phyloP scores from a whole-genome alignment of 2,888 invertebrate genomes.

The Tuberolachnus salignus region DNA sequence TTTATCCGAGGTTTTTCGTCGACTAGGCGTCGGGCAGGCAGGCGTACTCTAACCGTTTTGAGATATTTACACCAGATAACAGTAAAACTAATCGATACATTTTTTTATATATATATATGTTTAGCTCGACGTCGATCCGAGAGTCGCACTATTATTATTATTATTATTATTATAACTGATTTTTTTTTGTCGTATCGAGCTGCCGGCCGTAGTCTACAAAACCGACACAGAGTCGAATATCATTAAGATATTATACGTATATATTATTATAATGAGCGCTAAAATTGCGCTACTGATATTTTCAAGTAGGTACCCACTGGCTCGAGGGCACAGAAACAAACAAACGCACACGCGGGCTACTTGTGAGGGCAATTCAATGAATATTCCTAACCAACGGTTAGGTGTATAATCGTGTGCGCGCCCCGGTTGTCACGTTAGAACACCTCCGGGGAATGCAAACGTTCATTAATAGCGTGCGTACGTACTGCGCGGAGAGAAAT shows the following conservation, averaged over 20 bases:
- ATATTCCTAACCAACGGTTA: constrained; percentile 45
- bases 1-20: no score
- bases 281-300: constrained; percentile 33
- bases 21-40: no score
- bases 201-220: neutral
- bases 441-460: constrained; percentile 19
- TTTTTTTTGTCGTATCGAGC: neutral
- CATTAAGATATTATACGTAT: constrained; percentile 33
- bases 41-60: no score
- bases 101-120: no score
- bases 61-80: no score
- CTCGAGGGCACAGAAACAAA: constrained; percentile 30
- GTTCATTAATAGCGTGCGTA: neutral
- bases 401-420: constrained; percentile 4
- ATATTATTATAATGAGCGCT: constrained; percentile 50
- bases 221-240: constrained; percentile 23
- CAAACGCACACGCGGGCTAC: constrained; percentile 32
- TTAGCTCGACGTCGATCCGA: no score
- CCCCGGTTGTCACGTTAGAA: neutral
- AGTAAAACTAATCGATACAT: no score
- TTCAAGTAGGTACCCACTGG: constrained; percentile 19
- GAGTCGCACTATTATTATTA: no score
- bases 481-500: neutral
- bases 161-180: no score
- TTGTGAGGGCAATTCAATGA: constrained; percentile 43